Conservation (phyloP, 1,140 invertebrate species). For the Drosophila bocki region DNA sequence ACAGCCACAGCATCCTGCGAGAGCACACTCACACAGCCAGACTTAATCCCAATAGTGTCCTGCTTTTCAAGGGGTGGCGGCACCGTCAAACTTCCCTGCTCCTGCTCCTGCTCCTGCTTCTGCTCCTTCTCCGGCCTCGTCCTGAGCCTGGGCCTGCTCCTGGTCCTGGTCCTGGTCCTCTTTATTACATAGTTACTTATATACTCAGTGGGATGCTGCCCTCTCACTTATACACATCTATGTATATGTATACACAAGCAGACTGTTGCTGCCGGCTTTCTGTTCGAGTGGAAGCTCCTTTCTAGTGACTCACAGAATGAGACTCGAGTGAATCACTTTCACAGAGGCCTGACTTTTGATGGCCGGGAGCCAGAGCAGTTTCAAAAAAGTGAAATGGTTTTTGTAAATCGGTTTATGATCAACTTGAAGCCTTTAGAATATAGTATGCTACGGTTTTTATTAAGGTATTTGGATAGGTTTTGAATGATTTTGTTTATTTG, state of each 20-base stretch:
- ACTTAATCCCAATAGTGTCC: constrained; percentile 81
- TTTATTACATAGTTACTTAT: constrained; percentile 75
- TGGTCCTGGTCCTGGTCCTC: constrained; percentile 5
- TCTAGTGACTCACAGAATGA: constrained; percentile 37
- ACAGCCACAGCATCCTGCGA: constrained; percentile 45
- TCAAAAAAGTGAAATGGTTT: constrained; percentile 9
- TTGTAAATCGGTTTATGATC: constrained; percentile 3
- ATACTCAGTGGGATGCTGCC: constrained; percentile 39
- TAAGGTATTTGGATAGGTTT: neutral
- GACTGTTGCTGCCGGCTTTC: constrained; percentile 81
- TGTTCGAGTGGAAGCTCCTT: constrained; percentile 52
- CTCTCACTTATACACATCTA: constrained; percentile 7
- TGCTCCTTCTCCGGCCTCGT: constrained; percentile 22
- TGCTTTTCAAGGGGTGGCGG: constrained; percentile 65
- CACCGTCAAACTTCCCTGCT: constrained; percentile 22
- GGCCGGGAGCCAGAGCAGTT: neutral
- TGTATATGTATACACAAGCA: constrained; percentile 30
- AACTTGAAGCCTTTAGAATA: neutral
- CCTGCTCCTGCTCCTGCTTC: constrained; percentile 15
- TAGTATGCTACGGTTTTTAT: neutral
- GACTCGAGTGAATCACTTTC: constrained; percentile 11
- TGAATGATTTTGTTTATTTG: neutral
- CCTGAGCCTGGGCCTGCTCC: constrained; percentile 19
- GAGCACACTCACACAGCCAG: constrained; percentile 41
- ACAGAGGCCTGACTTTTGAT: constrained; percentile 10